phyloP scores from a whole-genome alignment of 2,797 vertebrate genomes.

The Sebastes cheni region DNA sequence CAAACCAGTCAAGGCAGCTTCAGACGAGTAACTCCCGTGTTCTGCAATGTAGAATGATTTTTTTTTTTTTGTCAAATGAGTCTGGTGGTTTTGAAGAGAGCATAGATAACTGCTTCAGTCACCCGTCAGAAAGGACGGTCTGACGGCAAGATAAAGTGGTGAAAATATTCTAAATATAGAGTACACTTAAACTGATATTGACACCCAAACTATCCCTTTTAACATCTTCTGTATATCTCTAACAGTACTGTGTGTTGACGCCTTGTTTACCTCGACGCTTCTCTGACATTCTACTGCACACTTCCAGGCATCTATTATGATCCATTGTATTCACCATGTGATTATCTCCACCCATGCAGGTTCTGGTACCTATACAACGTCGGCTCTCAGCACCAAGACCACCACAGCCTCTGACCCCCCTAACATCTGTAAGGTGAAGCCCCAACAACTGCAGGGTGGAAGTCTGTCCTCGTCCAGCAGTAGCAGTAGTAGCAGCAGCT shows the following conservation, averaged over 20 bases:
- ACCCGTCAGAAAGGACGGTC: no score
- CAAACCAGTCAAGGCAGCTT: no score
- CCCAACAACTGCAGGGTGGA: slow-evolving; percentile 94
- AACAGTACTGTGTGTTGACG: background rate
- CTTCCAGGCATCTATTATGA: no score
- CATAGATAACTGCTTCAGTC: no score
- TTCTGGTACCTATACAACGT: slow-evolving; percentile 95
- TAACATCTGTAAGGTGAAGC: slow-evolving; percentile 99
- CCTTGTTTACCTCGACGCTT: background rate
- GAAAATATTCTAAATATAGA: no score
- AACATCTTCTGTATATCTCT: background rate
- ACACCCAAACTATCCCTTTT: background rate
- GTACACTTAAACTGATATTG: no score
- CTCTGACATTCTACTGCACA: background rate
- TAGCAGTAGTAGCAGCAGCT: slow-evolving; percentile 82
- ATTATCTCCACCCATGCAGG: slow-evolving; percentile 72
- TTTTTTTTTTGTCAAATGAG: no score
- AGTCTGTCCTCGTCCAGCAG: slow-evolving; percentile 83
- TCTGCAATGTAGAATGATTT: no score
- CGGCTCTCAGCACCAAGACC: slow-evolving; percentile 95
- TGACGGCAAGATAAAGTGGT: no score
- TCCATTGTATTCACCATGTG: background rate
- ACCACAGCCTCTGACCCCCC: slow-evolving; percentile 96
- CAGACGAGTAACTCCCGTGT: no score
- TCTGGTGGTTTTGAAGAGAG: no score